Conservation (phyloP, 2,113 vertebrate species). For the Stictonetta naevosa region DNA sequence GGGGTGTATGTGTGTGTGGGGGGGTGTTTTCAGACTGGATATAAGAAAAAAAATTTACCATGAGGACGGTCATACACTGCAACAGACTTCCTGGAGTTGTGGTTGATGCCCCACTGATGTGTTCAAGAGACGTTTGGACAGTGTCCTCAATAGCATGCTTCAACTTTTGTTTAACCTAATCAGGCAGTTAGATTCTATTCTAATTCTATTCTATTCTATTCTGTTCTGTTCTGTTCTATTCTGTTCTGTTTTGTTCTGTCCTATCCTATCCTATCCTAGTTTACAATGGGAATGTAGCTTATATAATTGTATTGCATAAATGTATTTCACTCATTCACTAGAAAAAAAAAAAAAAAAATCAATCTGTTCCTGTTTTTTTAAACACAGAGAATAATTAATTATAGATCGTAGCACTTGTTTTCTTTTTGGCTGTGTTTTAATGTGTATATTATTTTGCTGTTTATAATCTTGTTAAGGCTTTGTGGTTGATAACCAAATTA, state of each 20-base stretch:
- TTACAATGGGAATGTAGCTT: not conserved
- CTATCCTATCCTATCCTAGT: not conserved
- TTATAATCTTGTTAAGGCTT: not conserved
- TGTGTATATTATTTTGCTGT: not conserved
- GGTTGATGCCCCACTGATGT: too few relatives aligned
- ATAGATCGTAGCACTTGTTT: not conserved
- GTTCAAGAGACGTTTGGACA: not conserved
- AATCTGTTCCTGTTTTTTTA: not conserved
- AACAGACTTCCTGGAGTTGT: not conserved
- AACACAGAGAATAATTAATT: not conserved
- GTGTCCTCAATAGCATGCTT: not conserved
- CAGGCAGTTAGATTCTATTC: not conserved
- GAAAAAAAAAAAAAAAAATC: too few relatives aligned
- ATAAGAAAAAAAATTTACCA: not conserved
- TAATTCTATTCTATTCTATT: not conserved
- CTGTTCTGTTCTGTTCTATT: not conserved
- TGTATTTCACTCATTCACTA: not conserved
- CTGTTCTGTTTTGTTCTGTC: not conserved
- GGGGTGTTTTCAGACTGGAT: not conserved
- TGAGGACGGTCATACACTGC: not conserved
- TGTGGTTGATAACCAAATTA: not conserved
- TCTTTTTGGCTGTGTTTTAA: not conserved
- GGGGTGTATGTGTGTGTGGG: too few relatives aligned
- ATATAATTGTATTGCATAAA: too few relatives aligned
- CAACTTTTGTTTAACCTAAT: not conserved